Conservation (phyloP, 2,113 vertebrate genomes). For the Lanius collurio region DNA sequence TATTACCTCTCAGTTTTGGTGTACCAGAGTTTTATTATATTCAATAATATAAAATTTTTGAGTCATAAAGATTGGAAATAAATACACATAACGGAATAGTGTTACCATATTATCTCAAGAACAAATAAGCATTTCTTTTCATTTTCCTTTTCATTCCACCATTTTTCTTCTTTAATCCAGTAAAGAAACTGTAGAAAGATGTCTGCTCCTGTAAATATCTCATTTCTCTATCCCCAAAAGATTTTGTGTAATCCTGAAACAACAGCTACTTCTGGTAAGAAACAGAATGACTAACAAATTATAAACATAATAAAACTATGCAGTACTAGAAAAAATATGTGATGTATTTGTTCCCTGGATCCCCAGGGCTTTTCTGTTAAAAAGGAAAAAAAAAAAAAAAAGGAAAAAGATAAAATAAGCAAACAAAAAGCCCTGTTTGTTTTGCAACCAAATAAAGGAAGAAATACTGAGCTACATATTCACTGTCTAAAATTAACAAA, state of each 20-base stretch:
- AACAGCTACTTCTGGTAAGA: not conserved
- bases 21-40: not conserved
- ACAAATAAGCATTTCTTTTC: constrained; percentile 7
- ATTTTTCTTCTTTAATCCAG: not conserved
- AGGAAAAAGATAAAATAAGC: not conserved
- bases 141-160: not conserved
- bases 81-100: not conserved
- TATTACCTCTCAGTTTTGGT: not conserved
- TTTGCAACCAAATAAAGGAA: not conserved
- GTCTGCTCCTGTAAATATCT: not conserved
- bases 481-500: not conserved
- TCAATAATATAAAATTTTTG: not conserved
- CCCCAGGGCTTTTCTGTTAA: not conserved
- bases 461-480: not conserved
- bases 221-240: not conserved
- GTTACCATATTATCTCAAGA: constrained; percentile 3
- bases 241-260: not conserved
- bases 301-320: not conserved
- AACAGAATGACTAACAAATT: constrained; percentile 19
- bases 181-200: not conserved
- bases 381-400: not conserved
- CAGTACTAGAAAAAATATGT: not conserved
- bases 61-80: constrained; percentile 30
- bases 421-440: accelerated
- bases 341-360: not conserved